phyloP scores from a whole-genome alignment of 2,888 invertebrate species.

The Clivina fossor region DNA sequence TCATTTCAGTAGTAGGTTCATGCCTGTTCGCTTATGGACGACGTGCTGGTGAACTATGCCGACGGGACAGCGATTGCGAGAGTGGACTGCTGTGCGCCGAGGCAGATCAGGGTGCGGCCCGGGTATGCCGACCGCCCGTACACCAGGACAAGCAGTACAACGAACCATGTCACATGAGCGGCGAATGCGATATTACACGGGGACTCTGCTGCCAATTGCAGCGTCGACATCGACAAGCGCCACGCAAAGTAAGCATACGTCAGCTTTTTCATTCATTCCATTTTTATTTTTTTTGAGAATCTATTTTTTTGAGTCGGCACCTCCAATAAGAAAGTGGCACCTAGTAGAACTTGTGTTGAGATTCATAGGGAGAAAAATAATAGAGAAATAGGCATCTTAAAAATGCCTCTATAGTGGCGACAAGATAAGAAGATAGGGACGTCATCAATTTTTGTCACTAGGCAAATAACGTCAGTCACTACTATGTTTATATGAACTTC shows the following conservation, averaged over 20 bases:
- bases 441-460: too few relatives aligned
- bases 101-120: constrained; percentile 63
- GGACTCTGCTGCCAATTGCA: constrained; percentile 88
- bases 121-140: constrained; percentile 78
- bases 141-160: constrained; percentile 80
- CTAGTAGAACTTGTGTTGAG: too few relatives aligned
- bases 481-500: too few relatives aligned
- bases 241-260: constrained; percentile 79
- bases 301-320: too few relatives aligned
- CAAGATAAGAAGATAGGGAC: too few relatives aligned
- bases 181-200: constrained; percentile 81
- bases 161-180: constrained; percentile 78
- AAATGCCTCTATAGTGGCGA: too few relatives aligned
- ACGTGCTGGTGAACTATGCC: constrained; percentile 80
- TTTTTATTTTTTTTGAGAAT: too few relatives aligned
- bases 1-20: constrained; percentile 60
- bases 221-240: constrained; percentile 80
- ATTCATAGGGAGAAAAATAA: too few relatives aligned
- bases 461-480: too few relatives aligned
- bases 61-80: constrained; percentile 81
- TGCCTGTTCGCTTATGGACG: constrained; percentile 72
- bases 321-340: too few relatives aligned
- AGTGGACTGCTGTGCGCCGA: constrained; percentile 79
- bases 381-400: too few relatives aligned
- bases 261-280: too few relatives aligned